Percentiles rank a stretch among this genome's conserved stretches.
Conservation (phyloP, 2,888 invertebrate species). For the Mechanitis mazaeus region DNA sequence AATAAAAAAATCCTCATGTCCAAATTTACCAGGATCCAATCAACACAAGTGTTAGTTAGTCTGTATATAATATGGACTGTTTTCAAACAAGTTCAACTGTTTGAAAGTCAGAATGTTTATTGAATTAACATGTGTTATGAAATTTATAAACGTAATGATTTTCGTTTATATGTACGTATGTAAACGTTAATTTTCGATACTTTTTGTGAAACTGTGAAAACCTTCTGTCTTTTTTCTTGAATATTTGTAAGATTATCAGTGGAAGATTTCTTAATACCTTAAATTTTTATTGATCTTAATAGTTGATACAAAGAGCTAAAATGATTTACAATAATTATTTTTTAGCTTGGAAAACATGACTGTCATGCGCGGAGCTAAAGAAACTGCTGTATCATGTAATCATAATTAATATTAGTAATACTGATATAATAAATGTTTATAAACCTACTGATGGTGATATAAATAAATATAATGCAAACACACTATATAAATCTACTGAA, state of each 20-base stretch:
- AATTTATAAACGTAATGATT: neutral
- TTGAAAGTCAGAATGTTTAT: constrained; percentile 1
- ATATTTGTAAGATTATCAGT: too few species aligned
- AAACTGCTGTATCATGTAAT: neutral
- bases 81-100: neutral
- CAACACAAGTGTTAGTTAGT: neutral
- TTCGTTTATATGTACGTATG: neutral
- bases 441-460: constrained; percentile 12
- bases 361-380: constrained; percentile 23
- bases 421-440: constrained; percentile 1
- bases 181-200: too few species aligned
- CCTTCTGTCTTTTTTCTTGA: too few species aligned
- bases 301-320: neutral
- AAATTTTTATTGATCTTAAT: too few species aligned
- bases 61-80: neutral
- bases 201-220: too few species aligned
- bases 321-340: constrained; percentile 6
- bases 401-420: constrained; percentile 3
- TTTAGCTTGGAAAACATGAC: constrained; percentile 14
- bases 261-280: too few species aligned
- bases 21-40: constrained; percentile 18
- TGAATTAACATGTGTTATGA: neutral
- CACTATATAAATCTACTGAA: constrained; percentile 24
- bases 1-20: constrained; percentile 53
- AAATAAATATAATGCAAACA: constrained; percentile 19